A percentile compares a stretch with the other conserved stretches of the same genome.
Conservation (phyloP, 2,888 invertebrate species). For the Archips crataeganus region DNA sequence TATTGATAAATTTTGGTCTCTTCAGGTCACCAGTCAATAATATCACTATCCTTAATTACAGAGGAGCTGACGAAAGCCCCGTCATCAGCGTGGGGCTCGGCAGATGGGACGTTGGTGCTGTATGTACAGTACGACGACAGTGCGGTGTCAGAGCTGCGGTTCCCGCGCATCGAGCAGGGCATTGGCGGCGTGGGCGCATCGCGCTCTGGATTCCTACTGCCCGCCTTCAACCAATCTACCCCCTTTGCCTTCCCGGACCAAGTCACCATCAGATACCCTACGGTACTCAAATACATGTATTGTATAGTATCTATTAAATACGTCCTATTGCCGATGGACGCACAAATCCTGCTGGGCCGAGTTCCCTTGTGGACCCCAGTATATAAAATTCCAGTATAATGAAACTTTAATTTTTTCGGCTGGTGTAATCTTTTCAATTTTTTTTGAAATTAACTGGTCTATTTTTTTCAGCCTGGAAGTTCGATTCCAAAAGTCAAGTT, state of each 20-base stretch:
- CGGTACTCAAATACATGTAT: slow-evolving; percentile 79
- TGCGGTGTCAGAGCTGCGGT: slow-evolving; percentile 90
- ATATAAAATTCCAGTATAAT: not conserved
- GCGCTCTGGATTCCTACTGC: slow-evolving; percentile 79
- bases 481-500: slow-evolving; percentile 94
- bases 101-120: slow-evolving; percentile 92
- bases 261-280: slow-evolving; percentile 93
- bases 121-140: slow-evolving; percentile 95
- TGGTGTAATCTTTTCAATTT: not conserved
- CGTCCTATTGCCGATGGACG: not conserved
- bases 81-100: slow-evolving; percentile 95
- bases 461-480: slow-evolving; percentile 89
- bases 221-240: slow-evolving; percentile 73
- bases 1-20: not conserved
- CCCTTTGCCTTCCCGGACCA: slow-evolving; percentile 92
- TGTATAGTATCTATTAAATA: too few species aligned
- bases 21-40: not conserved
- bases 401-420: not conserved
- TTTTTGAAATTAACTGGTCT: not conserved
- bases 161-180: slow-evolving; percentile 92
- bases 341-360: not conserved
- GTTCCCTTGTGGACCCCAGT: not conserved
- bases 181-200: slow-evolving; percentile 87
- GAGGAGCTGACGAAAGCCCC: slow-evolving; percentile 94
- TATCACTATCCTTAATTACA: slow-evolving; percentile 66